A percentile compares a stretch with the other conserved stretches of the same genome.
phyloP scores from a whole-genome alignment of 2,797 vertebrate genomes.

The Sebastes hubbsi region DNA sequence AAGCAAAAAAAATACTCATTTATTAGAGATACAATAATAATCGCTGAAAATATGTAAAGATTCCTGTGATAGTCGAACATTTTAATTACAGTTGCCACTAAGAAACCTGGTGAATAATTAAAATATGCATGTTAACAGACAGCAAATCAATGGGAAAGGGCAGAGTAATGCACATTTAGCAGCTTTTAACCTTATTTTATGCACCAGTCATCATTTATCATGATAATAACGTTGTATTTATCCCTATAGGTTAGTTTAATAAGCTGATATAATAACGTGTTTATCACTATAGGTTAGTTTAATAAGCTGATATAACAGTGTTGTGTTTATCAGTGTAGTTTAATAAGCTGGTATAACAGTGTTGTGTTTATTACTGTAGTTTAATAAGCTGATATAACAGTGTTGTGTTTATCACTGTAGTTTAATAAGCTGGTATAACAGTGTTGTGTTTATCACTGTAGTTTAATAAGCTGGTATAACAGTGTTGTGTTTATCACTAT shows the following conservation, averaged over 20 bases:
- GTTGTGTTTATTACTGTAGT: background rate
- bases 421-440: too few species aligned
- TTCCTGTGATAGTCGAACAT: background rate
- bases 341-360: too few species aligned
- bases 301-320: too few species aligned
- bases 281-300: too few species aligned
- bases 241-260: background rate
- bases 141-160: fast-evolving
- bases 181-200: background rate
- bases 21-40: background rate
- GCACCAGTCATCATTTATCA: background rate
- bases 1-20: too few species aligned
- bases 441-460: too few species aligned
- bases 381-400: background rate
- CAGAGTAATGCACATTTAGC: too few species aligned
- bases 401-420: too few species aligned
- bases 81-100: background rate
- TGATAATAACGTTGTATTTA: background rate
- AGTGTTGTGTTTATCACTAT: too few species aligned
- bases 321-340: too few species aligned
- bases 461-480: too few species aligned
- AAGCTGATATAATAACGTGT: background rate
- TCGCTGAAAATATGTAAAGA: background rate
- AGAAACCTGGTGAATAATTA: background rate
- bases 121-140: background rate